Evolutionary conservation across 2,888 invertebrate genomes (phyloP), one percentile per base, ranked within the genome.

Genomic region (Sisyra terminalis): DNA sequence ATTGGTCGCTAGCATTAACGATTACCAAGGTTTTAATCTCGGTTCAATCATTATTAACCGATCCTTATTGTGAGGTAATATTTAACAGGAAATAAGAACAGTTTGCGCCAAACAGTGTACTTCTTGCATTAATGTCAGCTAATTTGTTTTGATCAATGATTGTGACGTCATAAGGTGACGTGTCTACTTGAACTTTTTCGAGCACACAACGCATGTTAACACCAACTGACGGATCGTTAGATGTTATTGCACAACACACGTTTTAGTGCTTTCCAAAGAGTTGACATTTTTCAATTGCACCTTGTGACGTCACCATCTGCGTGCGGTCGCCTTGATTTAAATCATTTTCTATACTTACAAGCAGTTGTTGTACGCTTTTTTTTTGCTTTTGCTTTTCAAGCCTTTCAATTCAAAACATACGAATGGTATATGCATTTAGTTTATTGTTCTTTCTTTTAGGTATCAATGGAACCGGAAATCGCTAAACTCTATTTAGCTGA

Each of bases 1-100:
- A 94, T 65, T 94, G 93, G 93, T 89, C 89, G n/a, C 66, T 92
- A 46, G 92, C 90, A 1, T 66, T 93, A 48, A 92, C 92, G 34
- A 80, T 93, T 55, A 83, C 86, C 50, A 93, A 88, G 59, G 78
- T 89, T 45, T 72, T 89, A 51, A 77, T 89, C 46, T 88, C 87
- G 42, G 81, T 89, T 48, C 88, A 89, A 66, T 87, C 86, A 53
- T 66, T 89, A 46, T 70, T 89, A 45, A 89, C 88, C 0, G 93
- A 93, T 65, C 90, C 92, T 0, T 90, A 82, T 55, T 86, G 86
- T 52, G 75, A 81, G 57, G 83, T 83, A 51, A 67, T 69, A 66
- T 24, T 24, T 24, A 24, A 24, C 5, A 5, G 24, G n/a, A n/a
- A n/a, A n/a, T 3, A 31, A 31, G 3, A 31, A 31, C n/a, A 31